These are phyloP conservation scores for Glyptemys insculpta DNA, from an alignment of 2,797 vertebrate species.

Conservation along the genomic window DNA sequence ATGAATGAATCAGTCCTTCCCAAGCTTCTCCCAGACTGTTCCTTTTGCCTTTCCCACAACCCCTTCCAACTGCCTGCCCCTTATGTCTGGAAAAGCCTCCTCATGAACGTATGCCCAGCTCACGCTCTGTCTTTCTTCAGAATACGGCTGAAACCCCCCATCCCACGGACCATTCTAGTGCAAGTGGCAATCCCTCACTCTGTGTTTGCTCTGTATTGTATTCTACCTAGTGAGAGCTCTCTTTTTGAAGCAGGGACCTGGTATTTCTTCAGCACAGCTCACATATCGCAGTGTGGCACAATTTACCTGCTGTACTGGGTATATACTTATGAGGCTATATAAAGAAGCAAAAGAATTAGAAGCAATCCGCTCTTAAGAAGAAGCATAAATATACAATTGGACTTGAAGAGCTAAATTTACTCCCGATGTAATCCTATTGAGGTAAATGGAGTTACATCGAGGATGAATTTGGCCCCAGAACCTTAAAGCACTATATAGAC, in stretches of 20 bases:
- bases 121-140: not conserved
- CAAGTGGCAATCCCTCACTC: constrained; percentile 3
- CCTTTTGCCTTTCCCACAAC: not conserved
- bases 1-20: constrained; percentile 9
- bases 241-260: not conserved
- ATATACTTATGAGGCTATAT: not conserved
- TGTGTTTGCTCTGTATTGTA: not conserved
- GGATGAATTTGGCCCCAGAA: constrained; percentile 43
- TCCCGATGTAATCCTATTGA: constrained; percentile 23
- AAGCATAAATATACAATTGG: not conserved
- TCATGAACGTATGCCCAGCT: not conserved
- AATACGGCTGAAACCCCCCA: constrained; percentile 3
- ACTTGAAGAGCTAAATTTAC: constrained; percentile 19
- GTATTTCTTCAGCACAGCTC: not conserved
- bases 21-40: not conserved
- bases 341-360: not conserved
- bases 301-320: constrained; percentile 18
- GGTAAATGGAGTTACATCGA: not conserved
- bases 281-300: not conserved
- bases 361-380: not conserved
- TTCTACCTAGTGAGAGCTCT: not conserved
- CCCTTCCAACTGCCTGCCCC: not conserved
- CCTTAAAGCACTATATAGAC: not conserved
- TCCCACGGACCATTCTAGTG: not conserved
- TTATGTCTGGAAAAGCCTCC: not conserved